Percentiles rank a stretch among this genome's conserved stretches.
phyloP scores from a whole-genome alignment of 2,888 invertebrate species.

The Rhabditoides inermis region DNA sequence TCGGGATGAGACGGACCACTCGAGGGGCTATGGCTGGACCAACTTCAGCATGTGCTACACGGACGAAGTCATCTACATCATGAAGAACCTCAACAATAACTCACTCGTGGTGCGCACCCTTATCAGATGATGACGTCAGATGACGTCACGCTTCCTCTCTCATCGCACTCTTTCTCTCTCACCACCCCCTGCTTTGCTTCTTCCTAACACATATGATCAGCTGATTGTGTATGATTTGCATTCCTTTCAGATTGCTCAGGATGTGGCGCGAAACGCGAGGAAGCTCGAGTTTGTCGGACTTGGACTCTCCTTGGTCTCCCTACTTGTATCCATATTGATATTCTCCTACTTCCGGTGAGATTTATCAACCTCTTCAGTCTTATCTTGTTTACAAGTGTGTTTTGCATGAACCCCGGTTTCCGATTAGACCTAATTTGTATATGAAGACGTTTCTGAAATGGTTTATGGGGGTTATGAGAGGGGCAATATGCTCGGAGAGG shows the following conservation, averaged over 20 bases:
- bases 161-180: not conserved
- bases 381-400: no score
- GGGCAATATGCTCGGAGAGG: no score
- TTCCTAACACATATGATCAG: no score
- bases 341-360: constrained; percentile 74
- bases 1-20: constrained; percentile 26
- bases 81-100: constrained; percentile 46
- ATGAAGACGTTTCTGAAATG: no score
- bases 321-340: constrained; percentile 70
- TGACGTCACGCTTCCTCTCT: not conserved
- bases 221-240: not conserved
- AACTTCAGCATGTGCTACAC: constrained; percentile 51
- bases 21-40: constrained; percentile 48
- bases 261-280: constrained; percentile 74
- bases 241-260: constrained; percentile 66
- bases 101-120: constrained; percentile 34
- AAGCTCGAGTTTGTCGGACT: constrained; percentile 72
- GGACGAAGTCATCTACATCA: constrained; percentile 44
- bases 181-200: constrained; percentile 4
- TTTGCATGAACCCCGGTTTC: no score
- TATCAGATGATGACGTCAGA: not conserved
- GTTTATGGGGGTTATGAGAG: no score
- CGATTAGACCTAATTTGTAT: no score
- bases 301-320: constrained; percentile 68
- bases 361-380: no score